Evolutionary conservation across 37 sponge, comb jelly and placozoan genomes (phyloP), one percentile per base, ranked within the genome.

Genomic region (Axinella damicornis): DNA sequence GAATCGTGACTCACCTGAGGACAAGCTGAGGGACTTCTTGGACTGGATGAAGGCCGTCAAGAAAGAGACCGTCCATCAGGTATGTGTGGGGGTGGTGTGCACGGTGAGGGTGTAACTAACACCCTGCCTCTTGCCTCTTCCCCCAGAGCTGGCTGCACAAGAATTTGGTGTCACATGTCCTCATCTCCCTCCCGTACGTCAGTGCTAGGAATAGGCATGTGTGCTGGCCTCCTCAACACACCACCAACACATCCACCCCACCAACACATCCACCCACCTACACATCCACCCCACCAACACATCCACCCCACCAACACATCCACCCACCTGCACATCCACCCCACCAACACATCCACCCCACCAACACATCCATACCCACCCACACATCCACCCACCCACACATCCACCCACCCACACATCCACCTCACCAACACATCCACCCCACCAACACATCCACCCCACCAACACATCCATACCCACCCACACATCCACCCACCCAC

Each of bases 11-110:
- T 88, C 90, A 27, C 80, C 91, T 21, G 87, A 87, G 32, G 91
- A 96, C 79, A 96, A 96, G 63, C 85, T 93, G 54, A 69, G 96
- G 28, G 96, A 93, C 39, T 90, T 93, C 36, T 71, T 93, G 21
- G 83, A 93, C 25, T 93, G 91, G 91, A 85, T 87, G 79, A 67
- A 82, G 67, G 85, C 88, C 32, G 82, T 94, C 55, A 87, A 84
- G 64, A 87, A 71, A 52, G 91, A 94, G 27, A 79, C 82, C 40
- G 20, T 53, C 2, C 92, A 91, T 78, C 77, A 77, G 71, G 92
- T 91, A 28, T 58, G 74, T 27, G 54, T 33, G 31, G 13, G 19
- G 2, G 57, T 74, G 41, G 64, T 13, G 64, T 4, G 4, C 9
- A 46, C 9, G 46, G 46, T 46, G 46, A 46, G 4, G 46, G 46